Evolutionary conservation across 2,113 vertebrate genomes (phyloP), one percentile per base, ranked within the genome.

Genomic region (Dromiciops gliroides): DNA sequence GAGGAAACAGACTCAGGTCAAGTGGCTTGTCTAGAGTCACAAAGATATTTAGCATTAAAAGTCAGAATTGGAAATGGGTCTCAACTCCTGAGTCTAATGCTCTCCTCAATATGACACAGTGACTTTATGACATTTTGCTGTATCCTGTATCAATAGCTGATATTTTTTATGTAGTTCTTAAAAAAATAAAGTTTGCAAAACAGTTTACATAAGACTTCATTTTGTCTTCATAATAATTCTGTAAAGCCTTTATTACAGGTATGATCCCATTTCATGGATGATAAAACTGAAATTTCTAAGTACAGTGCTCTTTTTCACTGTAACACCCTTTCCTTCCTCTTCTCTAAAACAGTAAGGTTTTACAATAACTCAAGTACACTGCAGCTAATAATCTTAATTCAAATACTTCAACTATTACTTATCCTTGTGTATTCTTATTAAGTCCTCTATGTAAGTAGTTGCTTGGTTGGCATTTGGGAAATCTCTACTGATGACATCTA

Each of bases 311-410:
- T 83, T 75, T 75, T 75, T 83, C 67, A 44, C 16, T 83, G 2
- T 83, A 83, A 83, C 67, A 83, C 7, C 44, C 19, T 83, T 16
- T n/a, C 0, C 19, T 90, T 93, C 88, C 23, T 92, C 48, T 51
- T 89, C 51, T 24, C 1, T 67, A 67, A 67, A 92, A 89, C 8
- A 8, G 67, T 37, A 4, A 47, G 48, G 47, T 91, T 94, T 92
- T 25, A 91, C 49, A 91, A 53, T 92, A 95, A 92, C 83, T 94
- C 1, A 95, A 92, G 94, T 92, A 92, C 3, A 92, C 5, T 44
- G 50, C 14, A 90, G 4, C 26, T 89, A 94, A 95, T 44, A 90
- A 94, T 67, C 67, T 31, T 93, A 93, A 95, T 95, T 93, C 89
- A 95, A 16, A 25, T 51, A 60, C 92, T 4, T 50, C 12, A 90